These are phyloP conservation scores for Trichonephila clavata DNA, from an alignment of 1,140 invertebrate species.

Conservation along the genomic window DNA sequence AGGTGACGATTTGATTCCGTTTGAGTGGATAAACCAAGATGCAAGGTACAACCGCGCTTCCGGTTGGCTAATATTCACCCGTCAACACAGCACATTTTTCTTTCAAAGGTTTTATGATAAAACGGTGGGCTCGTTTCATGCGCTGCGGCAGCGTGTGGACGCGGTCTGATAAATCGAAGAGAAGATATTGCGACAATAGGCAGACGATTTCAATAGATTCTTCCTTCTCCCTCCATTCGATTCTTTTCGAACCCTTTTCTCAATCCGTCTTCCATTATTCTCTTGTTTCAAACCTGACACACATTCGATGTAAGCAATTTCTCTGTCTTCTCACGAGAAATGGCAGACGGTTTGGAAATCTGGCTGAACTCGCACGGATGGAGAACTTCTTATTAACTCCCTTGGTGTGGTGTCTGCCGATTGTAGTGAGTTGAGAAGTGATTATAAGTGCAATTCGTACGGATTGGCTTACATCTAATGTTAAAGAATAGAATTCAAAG, in stretches of 20 bases:
- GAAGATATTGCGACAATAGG: slow-evolving; percentile 37
- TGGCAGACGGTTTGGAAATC: background rate
- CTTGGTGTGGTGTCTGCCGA: too few relatives aligned
- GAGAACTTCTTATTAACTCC: too few relatives aligned
- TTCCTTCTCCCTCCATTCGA: background rate
- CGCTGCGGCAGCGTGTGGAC: background rate
- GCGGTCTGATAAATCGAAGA: slow-evolving; percentile 42
- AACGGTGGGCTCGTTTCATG: background rate
- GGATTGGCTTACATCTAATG: too few relatives aligned
- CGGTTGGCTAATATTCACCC: background rate
- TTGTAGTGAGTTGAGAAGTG: too few relatives aligned
- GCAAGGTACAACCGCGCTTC: background rate
- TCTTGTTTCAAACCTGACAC: slow-evolving; percentile 35
- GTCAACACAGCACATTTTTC: background rate
- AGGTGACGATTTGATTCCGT: too few relatives aligned
- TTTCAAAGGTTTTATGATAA: background rate
- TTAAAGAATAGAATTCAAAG: too few relatives aligned
- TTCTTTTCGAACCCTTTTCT: background rate
- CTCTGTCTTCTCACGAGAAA: slow-evolving; percentile 43
- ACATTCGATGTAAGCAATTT: slow-evolving; percentile 22
- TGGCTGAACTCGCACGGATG: background rate
- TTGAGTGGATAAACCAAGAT: background rate
- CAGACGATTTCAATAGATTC: slow-evolving; percentile 54
- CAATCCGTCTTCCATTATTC: background rate
- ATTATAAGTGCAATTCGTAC: too few relatives aligned